A percentile compares a stretch with the other conserved stretches of the same genome.
Conservation (phyloP, 2,888 invertebrate species). For the Tinea pellionella region DNA sequence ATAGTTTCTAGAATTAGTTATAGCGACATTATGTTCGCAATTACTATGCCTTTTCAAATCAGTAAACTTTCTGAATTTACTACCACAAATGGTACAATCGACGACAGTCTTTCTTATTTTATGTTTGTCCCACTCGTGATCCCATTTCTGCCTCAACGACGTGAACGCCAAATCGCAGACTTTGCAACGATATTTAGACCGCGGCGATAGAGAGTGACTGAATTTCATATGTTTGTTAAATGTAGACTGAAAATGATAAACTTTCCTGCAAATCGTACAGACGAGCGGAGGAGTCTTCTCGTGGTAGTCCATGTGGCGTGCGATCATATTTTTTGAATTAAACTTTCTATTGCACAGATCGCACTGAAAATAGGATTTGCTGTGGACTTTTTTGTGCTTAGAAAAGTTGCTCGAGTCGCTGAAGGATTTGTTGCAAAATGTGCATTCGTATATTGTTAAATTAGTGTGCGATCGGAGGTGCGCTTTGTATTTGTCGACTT, state of each 20-base stretch:
- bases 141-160: constrained; percentile 55
- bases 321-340: constrained; percentile 58
- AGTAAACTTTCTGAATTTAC: constrained; percentile 52
- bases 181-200: constrained; percentile 36
- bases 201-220: constrained; percentile 33
- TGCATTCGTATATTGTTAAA: constrained; percentile 56
- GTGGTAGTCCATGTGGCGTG: constrained; percentile 57
- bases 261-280: constrained; percentile 40
- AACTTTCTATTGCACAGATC: constrained; percentile 58
- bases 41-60: constrained; percentile 47
- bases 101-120: constrained; percentile 51
- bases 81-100: constrained; percentile 47
- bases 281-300: constrained; percentile 37
- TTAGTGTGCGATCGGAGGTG: constrained; percentile 60
- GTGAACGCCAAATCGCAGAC: constrained; percentile 41
- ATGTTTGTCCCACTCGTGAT: constrained; percentile 57
- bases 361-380: constrained; percentile 46
- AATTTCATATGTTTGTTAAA: constrained; percentile 51
- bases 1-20: constrained; percentile 29
- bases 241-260: constrained; percentile 54
- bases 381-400: constrained; percentile 63
- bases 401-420: constrained; percentile 64
- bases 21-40: constrained; percentile 32
- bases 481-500: constrained; percentile 54
- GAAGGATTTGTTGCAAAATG: constrained; percentile 57